These are phyloP conservation scores for Phorcus lineatus DNA, from an alignment of 2,888 invertebrate species.

Conservation along the genomic window DNA sequence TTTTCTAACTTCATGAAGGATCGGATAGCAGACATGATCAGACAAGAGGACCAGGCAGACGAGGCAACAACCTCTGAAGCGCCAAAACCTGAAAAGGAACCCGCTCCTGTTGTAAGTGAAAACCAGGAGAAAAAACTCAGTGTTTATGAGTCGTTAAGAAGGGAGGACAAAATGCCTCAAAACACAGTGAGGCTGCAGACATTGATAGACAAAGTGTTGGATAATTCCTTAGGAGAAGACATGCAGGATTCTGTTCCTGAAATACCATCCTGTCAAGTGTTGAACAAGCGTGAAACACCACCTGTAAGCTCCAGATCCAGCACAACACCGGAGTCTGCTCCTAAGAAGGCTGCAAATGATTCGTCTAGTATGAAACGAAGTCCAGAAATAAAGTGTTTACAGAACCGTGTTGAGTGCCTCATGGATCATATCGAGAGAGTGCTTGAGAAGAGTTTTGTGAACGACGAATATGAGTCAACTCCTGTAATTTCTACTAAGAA, in stretches of 20 bases:
- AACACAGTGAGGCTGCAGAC: slow-evolving; percentile 48
- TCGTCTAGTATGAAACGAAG: slow-evolving; percentile 5
- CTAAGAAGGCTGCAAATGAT: not conserved
- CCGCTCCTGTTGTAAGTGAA: not conserved
- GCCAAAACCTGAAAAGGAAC: not conserved
- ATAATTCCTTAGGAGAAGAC: slow-evolving; percentile 52
- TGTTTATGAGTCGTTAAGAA: not conserved
- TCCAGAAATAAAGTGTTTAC: slow-evolving; percentile 32
- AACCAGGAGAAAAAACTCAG: not conserved
- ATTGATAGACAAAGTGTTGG: slow-evolving; percentile 64
- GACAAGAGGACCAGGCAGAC: not conserved
- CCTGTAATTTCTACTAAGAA: not conserved
- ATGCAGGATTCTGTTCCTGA: slow-evolving; percentile 13
- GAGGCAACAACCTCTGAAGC: not conserved
- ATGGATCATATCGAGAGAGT: slow-evolving; percentile 65
- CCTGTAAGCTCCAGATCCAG: not conserved
- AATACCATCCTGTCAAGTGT: not conserved
- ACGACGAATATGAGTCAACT: not conserved
- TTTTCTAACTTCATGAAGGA: slow-evolving; percentile 8
- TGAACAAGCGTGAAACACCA: not conserved
- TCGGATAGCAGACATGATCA: not conserved
- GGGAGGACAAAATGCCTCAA: not conserved
- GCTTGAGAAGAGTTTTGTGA: slow-evolving; percentile 55
- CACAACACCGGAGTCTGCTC: not conserved
- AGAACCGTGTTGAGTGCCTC: slow-evolving; percentile 50